A percentile compares a stretch with the other conserved stretches of the same genome.
Evolutionary conservation across 2,888 invertebrate species (phyloP).

Genomic region (Enchytraeus crypticus): DNA sequence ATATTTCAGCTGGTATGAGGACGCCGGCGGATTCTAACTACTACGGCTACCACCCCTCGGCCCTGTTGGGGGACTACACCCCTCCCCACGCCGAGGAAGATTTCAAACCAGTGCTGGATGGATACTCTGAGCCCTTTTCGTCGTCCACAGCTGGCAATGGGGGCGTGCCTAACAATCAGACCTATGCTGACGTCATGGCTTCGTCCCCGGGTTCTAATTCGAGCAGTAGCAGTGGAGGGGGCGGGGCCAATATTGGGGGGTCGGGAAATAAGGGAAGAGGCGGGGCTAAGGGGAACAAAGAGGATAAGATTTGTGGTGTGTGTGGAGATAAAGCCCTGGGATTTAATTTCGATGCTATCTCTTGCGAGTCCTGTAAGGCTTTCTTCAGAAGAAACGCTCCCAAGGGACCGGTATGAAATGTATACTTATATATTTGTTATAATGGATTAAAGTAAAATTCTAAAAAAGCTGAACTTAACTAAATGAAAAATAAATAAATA

Average conservation of each 20-base stretch:
- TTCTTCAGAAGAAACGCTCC: slow-evolving; percentile 49
- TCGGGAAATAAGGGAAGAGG: too few relatives aligned
- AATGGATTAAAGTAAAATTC: too few relatives aligned
- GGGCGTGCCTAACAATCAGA: neutral
- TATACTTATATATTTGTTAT: too few relatives aligned
- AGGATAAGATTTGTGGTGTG: slow-evolving; percentile 47
- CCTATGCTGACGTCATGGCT: neutral
- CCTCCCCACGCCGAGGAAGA: neutral
- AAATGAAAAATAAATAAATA: too few relatives aligned
- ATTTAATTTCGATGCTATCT: slow-evolving; percentile 49
- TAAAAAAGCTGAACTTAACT: too few relatives aligned
- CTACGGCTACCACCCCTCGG: neutral
- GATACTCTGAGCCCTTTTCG: neutral
- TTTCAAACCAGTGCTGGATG: neutral
- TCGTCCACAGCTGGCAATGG: neutral
- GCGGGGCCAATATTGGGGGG: too few relatives aligned
- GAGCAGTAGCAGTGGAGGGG: neutral
- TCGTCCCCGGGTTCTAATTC: neutral
- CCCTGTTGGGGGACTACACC: neutral
- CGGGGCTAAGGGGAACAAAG: slow-evolving; percentile 27
- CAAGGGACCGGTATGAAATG: slow-evolving; percentile 44
- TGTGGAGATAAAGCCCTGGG: slow-evolving; percentile 47
- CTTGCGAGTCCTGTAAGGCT: slow-evolving; percentile 49
- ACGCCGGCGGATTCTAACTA: neutral
- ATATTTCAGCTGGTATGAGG: neutral